Conservation (phyloP, 2,888 invertebrate genomes). For the Tuta absoluta region DNA sequence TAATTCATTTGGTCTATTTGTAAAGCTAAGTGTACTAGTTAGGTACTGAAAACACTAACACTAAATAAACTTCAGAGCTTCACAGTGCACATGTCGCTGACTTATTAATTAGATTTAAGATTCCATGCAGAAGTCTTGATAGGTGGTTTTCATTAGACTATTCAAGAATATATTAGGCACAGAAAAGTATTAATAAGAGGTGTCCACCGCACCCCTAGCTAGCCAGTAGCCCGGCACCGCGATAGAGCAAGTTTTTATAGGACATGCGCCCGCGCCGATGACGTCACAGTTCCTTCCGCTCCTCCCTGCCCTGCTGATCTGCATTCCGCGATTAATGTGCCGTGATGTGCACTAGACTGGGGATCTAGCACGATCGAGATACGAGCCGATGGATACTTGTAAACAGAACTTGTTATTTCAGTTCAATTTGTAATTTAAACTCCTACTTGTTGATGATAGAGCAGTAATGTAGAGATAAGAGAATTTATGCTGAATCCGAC, state of each 20-base stretch:
- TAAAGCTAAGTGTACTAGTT: constrained; percentile 1
- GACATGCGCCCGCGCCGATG: constrained; percentile 47
- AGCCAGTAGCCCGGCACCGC: neutral
- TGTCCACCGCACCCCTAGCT: neutral
- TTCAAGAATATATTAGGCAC: neutral
- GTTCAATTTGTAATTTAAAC: neutral
- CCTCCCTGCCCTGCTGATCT: constrained; percentile 38
- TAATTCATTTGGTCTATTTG: constrained; percentile 16
- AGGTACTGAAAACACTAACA: neutral
- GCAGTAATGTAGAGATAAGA: neutral
- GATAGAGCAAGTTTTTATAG: constrained; percentile 1
- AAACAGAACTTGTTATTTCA: neutral
- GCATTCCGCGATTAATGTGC: constrained; percentile 40
- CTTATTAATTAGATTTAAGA: too few species aligned
- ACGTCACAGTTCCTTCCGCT: constrained; percentile 66
- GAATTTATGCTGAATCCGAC: neutral
- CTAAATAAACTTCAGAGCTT: too few species aligned
- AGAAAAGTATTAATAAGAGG: neutral
- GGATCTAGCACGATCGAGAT: constrained; percentile 20
- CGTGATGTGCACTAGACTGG: constrained; percentile 24
- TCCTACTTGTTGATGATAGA: neutral
- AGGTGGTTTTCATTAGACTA: too few species aligned
- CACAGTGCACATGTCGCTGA: too few species aligned
- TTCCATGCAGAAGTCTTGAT: too few species aligned
- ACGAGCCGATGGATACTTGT: neutral